Conservation (phyloP, 2,113 vertebrate genomes). For the Planiliza haematocheilus region DNA sequence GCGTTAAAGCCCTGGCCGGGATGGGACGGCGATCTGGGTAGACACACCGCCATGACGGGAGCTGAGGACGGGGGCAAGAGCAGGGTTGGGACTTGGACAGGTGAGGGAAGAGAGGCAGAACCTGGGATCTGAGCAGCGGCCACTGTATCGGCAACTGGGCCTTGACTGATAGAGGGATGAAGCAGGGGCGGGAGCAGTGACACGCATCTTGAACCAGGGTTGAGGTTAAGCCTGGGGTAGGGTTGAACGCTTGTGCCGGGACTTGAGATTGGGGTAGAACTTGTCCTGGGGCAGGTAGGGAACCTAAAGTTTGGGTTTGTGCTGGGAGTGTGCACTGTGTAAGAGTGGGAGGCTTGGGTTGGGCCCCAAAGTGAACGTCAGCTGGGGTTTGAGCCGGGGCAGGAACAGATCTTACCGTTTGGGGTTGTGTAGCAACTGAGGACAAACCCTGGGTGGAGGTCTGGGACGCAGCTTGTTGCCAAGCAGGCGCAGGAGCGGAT, state of each 20-base stretch:
- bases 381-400: slow-evolving; percentile 31
- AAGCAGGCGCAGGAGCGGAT: slow-evolving; percentile 16
- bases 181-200: slow-evolving; percentile 8
- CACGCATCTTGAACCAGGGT: slow-evolving; percentile 41
- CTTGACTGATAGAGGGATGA: slow-evolving; percentile 22
- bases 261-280: slow-evolving; percentile 35
- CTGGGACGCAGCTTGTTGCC: slow-evolving; percentile 33
- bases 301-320: slow-evolving; percentile 11
- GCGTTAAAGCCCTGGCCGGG: slow-evolving; percentile 53
- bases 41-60: slow-evolving; percentile 64
- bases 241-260: slow-evolving; percentile 23
- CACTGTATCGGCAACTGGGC: slow-evolving; percentile 6
- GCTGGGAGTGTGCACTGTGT: slow-evolving; percentile 31
- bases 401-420: slow-evolving; percentile 22
- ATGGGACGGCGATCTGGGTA: slow-evolving; percentile 50
- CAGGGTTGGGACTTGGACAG: slow-evolving; percentile 60
- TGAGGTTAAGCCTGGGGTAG: slow-evolving; percentile 25
- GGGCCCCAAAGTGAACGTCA: background rate
- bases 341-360: background rate
- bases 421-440: slow-evolving; percentile 26
- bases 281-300: slow-evolving; percentile 22
- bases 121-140: slow-evolving; percentile 16
- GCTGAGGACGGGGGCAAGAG: slow-evolving; percentile 59
- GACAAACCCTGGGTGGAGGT: slow-evolving; percentile 34
- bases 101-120: slow-evolving; percentile 59